These are phyloP conservation scores for Naja naja DNA, from an alignment of 2,113 vertebrate genomes.

Conservation along the genomic window DNA sequence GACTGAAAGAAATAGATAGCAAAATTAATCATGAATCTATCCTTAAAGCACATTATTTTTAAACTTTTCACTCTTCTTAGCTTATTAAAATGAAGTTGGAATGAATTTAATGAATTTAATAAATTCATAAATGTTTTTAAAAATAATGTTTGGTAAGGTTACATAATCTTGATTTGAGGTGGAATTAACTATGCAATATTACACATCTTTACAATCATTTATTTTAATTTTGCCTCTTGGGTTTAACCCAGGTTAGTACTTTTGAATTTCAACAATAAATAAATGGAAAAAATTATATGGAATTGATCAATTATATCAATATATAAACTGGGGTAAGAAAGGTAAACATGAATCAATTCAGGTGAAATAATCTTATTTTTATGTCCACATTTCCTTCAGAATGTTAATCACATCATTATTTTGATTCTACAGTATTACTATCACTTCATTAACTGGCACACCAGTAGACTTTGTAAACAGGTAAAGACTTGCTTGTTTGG, in stretches of 20 bases:
- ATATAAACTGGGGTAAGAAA: neutral
- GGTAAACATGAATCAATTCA: neutral
- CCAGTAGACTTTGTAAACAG: neutral
- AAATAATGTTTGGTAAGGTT: neutral
- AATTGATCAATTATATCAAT: neutral
- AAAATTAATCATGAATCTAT: neutral
- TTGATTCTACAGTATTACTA: neutral
- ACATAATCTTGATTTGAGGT: neutral
- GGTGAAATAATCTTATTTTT: neutral
- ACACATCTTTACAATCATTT: no score
- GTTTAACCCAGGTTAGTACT: neutral
- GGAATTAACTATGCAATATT: neutral
- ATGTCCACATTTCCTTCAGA: neutral
- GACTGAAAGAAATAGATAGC: neutral
- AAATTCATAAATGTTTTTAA: no score
- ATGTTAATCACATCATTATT: neutral
- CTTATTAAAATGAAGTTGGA: neutral
- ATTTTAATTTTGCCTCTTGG: neutral
- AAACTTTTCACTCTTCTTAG: neutral
- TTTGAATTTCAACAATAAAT: neutral
- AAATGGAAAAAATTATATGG: neutral
- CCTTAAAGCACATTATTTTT: neutral
- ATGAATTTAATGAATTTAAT: no score
- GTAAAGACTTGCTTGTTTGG: neutral
- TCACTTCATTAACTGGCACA: neutral